phyloP scores from a whole-genome alignment of 2,888 invertebrate species.

The Agrilus cyanescens region DNA sequence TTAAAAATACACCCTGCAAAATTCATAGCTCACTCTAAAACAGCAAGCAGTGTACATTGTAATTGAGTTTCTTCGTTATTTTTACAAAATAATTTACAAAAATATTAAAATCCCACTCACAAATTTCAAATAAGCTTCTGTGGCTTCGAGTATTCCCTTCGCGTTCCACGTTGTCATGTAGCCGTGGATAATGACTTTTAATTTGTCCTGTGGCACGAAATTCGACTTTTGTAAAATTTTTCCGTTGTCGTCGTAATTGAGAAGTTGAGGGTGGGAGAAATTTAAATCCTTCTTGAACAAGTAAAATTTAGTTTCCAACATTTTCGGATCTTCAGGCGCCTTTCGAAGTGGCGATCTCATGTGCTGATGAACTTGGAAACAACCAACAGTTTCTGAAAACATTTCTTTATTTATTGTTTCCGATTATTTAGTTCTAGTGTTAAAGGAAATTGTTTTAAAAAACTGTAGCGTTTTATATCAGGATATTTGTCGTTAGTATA shows the following conservation, averaged over 20 bases:
- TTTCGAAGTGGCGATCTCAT: conserved; percentile 40
- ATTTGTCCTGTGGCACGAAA: conserved; percentile 34
- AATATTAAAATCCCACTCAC: conserved; percentile 34
- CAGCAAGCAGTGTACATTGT: no score
- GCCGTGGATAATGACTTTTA: conserved; percentile 46
- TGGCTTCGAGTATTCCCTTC: conserved; percentile 34
- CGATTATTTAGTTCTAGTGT: no score
- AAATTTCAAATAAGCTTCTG: conserved; percentile 37
- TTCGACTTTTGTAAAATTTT: conserved; percentile 35
- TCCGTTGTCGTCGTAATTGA: conserved; percentile 38
- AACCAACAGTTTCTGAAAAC: conserved; percentile 43
- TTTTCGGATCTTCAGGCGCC: conserved; percentile 41
- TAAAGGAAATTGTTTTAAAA: no score
- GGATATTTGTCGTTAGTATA: no score
- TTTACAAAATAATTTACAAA: no score
- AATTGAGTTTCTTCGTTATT: no score
- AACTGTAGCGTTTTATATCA: no score
- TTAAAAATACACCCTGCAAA: no score
- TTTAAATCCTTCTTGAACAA: conserved; percentile 36
- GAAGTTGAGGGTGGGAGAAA: conserved; percentile 32
- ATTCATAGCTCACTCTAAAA: no score
- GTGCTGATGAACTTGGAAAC: conserved; percentile 38
- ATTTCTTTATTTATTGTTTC: no score
- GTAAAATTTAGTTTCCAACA: conserved; percentile 41
- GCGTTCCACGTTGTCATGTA: conserved; percentile 45